phyloP scores from a whole-genome alignment of 2,888 invertebrate genomes.

The Metellina segmentata region DNA sequence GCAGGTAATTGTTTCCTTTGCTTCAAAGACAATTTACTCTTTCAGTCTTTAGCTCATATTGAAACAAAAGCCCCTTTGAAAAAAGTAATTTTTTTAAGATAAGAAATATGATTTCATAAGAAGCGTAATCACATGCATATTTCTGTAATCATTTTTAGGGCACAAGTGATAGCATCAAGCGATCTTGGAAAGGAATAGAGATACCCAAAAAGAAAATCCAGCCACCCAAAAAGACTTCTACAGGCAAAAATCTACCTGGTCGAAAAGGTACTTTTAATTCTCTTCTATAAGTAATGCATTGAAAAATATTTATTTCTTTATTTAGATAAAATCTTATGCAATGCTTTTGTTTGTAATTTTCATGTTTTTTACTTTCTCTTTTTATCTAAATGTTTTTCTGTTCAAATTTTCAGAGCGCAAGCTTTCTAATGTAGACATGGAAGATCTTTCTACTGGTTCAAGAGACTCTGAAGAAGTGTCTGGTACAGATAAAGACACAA shows the following conservation, averaged over 20 bases:
- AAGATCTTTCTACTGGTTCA: slow-evolving; percentile 55
- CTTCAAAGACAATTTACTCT: too few relatives aligned
- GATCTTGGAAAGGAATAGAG: slow-evolving; percentile 26
- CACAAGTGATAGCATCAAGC: neutral
- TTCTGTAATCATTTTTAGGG: slow-evolving; percentile 1
- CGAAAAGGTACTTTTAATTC: slow-evolving; percentile 29
- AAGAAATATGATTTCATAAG: too few relatives aligned
- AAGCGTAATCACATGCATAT: neutral
- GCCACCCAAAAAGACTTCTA: slow-evolving; percentile 16
- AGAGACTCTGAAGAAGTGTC: slow-evolving; percentile 65
- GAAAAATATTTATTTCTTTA: neutral
- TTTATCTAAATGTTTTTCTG: neutral
- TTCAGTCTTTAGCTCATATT: too few relatives aligned
- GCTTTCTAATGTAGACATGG: slow-evolving; percentile 35
- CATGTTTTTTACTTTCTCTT: neutral
- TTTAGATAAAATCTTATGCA: neutral
- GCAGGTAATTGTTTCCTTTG: too few relatives aligned
- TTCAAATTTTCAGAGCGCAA: slow-evolving; percentile 39
- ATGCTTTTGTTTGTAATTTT: neutral
- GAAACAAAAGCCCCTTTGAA: too few relatives aligned
- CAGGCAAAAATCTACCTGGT: slow-evolving; percentile 8
- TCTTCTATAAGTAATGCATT: neutral
- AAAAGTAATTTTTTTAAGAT: too few relatives aligned
- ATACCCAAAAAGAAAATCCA: slow-evolving; percentile 47
- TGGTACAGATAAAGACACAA: slow-evolving; percentile 22